A percentile compares a stretch with the other conserved stretches of the same genome.
Conservation (phyloP, 2,888 invertebrate genomes). For the Zootermopsis nevadensis region DNA sequence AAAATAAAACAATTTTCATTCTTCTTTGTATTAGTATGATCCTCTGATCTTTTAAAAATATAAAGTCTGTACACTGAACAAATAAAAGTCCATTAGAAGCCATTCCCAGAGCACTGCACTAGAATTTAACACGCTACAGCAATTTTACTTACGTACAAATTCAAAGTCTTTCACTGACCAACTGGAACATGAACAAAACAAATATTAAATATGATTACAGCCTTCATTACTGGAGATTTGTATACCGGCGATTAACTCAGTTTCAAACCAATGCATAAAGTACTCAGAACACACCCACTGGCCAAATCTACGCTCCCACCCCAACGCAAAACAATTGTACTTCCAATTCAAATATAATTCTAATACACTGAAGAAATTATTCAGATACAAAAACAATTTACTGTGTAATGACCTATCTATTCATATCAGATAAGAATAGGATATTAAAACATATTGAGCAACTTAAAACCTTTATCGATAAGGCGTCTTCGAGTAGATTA, state of each 20-base stretch:
- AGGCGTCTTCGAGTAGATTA: conserved; percentile 44
- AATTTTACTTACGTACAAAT: not conserved
- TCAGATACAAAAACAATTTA: not conserved
- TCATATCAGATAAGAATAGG: conserved; percentile 34
- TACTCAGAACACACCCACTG: not conserved
- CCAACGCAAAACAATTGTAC: not conserved
- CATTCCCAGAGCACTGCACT: conserved; percentile 36
- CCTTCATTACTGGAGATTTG: no score
- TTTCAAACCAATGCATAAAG: not conserved
- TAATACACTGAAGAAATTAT: not conserved
- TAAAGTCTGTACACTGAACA: conserved; percentile 14
- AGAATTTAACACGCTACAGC: conserved; percentile 11
- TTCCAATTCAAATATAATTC: not conserved
- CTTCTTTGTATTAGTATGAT: conserved; percentile 17
- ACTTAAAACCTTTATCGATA: conserved; percentile 41
- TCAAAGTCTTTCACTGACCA: not conserved
- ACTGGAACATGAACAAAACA: not conserved
- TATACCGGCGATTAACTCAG: not conserved
- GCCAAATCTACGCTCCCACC: not conserved
- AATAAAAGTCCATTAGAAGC: conserved; percentile 32
- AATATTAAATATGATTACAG: not conserved
- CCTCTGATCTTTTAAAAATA: conserved; percentile 13
- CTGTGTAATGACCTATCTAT: conserved; percentile 5
- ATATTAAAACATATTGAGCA: conserved; percentile 49
- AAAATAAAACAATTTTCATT: not conserved